These are phyloP conservation scores for Notolepis coatsorum DNA, from an alignment of 2,797 vertebrate species.

Conservation along the genomic window DNA sequence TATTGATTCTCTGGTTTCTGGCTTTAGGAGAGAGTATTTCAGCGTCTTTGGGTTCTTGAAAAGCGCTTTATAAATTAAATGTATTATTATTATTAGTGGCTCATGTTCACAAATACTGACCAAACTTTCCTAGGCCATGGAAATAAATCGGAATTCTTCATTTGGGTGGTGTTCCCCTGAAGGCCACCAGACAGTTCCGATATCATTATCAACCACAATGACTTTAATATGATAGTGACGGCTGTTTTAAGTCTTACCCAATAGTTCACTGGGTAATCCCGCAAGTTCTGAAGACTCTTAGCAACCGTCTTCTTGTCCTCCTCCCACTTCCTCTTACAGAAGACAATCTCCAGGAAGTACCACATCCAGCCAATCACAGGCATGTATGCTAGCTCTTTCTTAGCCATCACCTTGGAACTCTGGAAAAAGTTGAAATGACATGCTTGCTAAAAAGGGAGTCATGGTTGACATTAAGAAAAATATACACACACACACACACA, in stretches of 20 bases:
- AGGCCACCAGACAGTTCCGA: no score
- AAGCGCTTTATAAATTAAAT: no score
- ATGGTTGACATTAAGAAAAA: not conserved
- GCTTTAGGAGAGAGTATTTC: no score
- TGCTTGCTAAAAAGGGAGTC: not conserved
- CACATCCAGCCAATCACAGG: constrained; percentile 99
- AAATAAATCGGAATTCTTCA: no score
- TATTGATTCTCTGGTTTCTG: no score
- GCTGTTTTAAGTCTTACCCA: constrained; percentile 79
- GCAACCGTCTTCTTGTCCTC: constrained; percentile 89
- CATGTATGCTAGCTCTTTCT: constrained; percentile 93
- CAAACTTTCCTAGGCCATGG: no score
- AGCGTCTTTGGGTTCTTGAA: no score
- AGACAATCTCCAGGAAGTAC: constrained; percentile 98
- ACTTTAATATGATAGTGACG: not conserved
- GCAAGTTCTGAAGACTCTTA: constrained; percentile 86
- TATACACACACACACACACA: not conserved
- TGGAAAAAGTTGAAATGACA: constrained; percentile 60
- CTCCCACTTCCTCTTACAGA: constrained; percentile 97
- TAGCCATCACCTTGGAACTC: constrained; percentile 96
- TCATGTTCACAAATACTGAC: no score
- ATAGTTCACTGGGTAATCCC: constrained; percentile 93
- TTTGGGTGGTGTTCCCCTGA: no score
- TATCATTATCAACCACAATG: not conserved
- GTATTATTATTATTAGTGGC: no score